Conservation (phyloP, 2,113 vertebrate species). For the Perca schrenkii region DNA sequence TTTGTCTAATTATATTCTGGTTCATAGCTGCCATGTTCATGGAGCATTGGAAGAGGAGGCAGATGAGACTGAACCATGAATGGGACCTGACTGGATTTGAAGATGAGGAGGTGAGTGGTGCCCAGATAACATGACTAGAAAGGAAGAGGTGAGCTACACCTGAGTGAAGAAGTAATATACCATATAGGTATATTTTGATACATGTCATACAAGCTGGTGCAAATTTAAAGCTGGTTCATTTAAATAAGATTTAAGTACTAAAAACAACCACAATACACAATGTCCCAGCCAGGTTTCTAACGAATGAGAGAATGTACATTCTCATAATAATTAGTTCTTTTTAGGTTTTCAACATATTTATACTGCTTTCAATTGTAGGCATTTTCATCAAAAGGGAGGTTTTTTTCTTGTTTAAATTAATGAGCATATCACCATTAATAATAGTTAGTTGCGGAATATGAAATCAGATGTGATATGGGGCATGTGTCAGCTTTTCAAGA, state of each 20-base stretch:
- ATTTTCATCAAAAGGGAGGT: background rate
- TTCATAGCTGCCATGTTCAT: constrained; percentile 96
- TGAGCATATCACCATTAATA: background rate
- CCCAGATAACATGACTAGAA: background rate
- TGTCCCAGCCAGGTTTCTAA: background rate
- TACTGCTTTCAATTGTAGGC: background rate
- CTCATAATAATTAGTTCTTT: background rate
- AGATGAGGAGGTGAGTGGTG: constrained; percentile 93
- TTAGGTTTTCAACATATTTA: background rate
- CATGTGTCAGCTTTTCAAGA: background rate
- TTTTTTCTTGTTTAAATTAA: background rate
- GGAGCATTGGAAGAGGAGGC: constrained; percentile 99
- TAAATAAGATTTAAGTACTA: background rate
- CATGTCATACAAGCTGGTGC: background rate
- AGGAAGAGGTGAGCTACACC: background rate
- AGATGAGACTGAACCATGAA: constrained; percentile 97
- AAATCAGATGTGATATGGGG: background rate
- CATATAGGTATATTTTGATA: background rate
- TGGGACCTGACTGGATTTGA: constrained; percentile 99
- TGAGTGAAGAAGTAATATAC: background rate
- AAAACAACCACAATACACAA: background rate
- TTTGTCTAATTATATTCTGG: constrained; percentile 26
- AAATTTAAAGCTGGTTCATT: background rate
- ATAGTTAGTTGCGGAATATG: background rate
- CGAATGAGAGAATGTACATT: background rate